Percentiles rank a stretch among this genome's conserved stretches.
These are phyloP conservation scores for Mamestra brassicae DNA, from an alignment of 2,888 invertebrate genomes.

Conservation along the genomic window DNA sequence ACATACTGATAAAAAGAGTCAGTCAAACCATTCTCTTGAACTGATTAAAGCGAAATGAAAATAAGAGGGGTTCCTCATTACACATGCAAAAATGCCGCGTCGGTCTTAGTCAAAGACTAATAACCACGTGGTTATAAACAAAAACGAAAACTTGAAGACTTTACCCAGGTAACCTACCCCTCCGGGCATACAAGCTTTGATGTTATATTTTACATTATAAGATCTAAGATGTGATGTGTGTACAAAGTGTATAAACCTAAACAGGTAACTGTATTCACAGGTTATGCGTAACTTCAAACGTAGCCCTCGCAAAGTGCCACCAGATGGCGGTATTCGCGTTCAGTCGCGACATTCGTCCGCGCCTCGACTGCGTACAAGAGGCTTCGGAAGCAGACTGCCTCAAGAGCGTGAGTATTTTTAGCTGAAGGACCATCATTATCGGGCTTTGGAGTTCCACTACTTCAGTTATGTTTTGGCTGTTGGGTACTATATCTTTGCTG, in stretches of 20 bases:
- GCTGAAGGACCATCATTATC: slow-evolving; percentile 25
- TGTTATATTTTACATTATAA: too few relatives aligned
- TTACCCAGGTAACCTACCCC: too few relatives aligned
- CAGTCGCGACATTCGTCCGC: slow-evolving; percentile 95
- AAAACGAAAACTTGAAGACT: too few relatives aligned
- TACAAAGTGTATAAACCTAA: background rate
- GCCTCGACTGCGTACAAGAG: slow-evolving; percentile 94
- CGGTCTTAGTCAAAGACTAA: too few relatives aligned
- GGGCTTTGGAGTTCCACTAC: slow-evolving; percentile 5
- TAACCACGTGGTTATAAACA: too few relatives aligned
- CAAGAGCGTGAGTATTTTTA: slow-evolving; percentile 85
- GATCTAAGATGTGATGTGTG: too few relatives aligned
- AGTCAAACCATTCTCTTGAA: background rate
- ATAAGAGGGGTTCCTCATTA: background rate
- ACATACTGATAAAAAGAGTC: background rate
- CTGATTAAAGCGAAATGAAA: background rate
- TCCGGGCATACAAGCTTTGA: too few relatives aligned
- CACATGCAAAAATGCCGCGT: too few relatives aligned
- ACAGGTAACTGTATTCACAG: slow-evolving; percentile 73
- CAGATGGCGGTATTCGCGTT: slow-evolving; percentile 93
- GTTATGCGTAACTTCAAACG: slow-evolving; percentile 92
- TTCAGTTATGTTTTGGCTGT: slow-evolving; percentile 4
- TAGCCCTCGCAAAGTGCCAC: slow-evolving; percentile 94
- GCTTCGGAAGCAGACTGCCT: slow-evolving; percentile 92
- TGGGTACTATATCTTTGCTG: background rate